Conservation (phyloP, 2,113 vertebrate species). For the Rhabdornis inornatus region DNA sequence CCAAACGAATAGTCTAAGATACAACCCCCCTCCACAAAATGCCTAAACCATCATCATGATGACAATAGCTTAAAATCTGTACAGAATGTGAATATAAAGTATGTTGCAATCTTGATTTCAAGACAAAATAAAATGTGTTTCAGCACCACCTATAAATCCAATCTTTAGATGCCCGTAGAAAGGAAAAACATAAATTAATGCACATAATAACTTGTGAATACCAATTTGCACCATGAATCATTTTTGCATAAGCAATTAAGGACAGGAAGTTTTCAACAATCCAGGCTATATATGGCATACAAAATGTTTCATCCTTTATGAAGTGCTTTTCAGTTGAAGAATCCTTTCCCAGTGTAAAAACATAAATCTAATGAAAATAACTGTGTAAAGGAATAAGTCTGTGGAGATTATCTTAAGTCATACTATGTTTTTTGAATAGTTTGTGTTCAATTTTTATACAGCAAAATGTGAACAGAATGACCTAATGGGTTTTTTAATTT, state of each 20-base stretch:
- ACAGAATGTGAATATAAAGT: not conserved
- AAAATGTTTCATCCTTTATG: constrained; percentile 35
- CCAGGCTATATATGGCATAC: constrained; percentile 18
- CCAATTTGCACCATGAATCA: constrained; percentile 12
- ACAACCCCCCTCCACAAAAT: not conserved
- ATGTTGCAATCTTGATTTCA: constrained; percentile 1
- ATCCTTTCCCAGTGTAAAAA: constrained; percentile 6
- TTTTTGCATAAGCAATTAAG: constrained; percentile 39
- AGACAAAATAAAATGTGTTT: not conserved
- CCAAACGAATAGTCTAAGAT: not conserved
- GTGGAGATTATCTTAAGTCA: not conserved
- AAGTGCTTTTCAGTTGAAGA: constrained; percentile 25
- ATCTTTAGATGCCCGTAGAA: not conserved
- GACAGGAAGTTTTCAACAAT: constrained; percentile 29
- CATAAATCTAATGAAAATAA: not conserved
- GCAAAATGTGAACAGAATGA: constrained; percentile 30
- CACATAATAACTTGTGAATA: not conserved
- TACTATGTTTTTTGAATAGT: not conserved
- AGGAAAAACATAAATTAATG: not conserved
- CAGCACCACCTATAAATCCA: not conserved
- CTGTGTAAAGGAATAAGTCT: not conserved
- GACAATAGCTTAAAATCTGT: constrained; percentile 20
- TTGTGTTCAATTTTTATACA: constrained; percentile 43
- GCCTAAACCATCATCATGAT: not conserved
- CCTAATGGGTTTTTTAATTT: constrained; percentile 51